Evolutionary conservation across 2,797 vertebrate species (phyloP).

Genomic region (Eulemur mongoz): DNA sequence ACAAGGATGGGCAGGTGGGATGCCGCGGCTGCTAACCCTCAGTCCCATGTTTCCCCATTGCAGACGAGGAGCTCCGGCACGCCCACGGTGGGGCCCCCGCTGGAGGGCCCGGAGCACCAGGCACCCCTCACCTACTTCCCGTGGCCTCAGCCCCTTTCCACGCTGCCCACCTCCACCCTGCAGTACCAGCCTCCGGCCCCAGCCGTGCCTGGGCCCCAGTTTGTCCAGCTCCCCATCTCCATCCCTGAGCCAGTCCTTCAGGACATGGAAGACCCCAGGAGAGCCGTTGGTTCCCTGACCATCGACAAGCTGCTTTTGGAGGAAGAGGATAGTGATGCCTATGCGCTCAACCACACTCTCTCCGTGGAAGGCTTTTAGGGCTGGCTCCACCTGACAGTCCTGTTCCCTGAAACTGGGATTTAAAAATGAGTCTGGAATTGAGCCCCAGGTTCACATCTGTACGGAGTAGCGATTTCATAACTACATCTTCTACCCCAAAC

Average conservation of each 20-base stretch:
- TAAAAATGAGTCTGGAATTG: neutral
- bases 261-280: constrained; percentile 87
- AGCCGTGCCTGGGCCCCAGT: constrained; percentile 86
- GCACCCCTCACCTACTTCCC: constrained; percentile 91
- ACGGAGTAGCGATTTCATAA: neutral
- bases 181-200: constrained; percentile 83
- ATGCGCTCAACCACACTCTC: constrained; percentile 87
- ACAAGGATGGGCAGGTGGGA: accelerated
- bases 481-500: neutral
- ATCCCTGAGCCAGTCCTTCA: constrained; percentile 86
- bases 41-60: neutral
- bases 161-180: constrained; percentile 82
- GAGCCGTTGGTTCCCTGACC: constrained; percentile 84
- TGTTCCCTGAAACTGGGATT: neutral
- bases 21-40: neutral
- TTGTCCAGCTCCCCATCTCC: constrained; percentile 89
- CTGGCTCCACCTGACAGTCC: neutral
- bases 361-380: constrained; percentile 89
- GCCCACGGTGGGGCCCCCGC: constrained; percentile 86
- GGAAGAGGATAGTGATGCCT: constrained; percentile 88
- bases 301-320: constrained; percentile 93
- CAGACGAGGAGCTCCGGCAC: constrained; percentile 87
- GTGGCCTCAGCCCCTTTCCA: constrained; percentile 92
- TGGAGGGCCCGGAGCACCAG: constrained; percentile 91
- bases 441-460: neutral